Base-by-base conservation (phyloP, 2,888 invertebrate genomes). In the Nephrotoma flavescens region DNA sequence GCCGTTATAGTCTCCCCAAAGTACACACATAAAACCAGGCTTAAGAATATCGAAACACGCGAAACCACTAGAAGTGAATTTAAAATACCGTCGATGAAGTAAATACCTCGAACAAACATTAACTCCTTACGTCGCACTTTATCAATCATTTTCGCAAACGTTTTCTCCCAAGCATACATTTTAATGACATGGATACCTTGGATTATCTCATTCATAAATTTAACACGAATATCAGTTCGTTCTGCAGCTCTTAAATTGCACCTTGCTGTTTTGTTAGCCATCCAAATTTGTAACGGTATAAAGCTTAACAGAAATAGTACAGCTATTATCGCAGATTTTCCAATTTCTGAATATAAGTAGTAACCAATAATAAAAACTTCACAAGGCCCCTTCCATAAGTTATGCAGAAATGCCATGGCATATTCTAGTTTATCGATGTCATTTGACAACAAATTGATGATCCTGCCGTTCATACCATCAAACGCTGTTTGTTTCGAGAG, bases 381-480 rank as follows among this genome's bases (percentile, higher is more conserved):
- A 19, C 97, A 90, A 0, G 98, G 97, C 0, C 97, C 98, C 87
- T 98, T 95, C 97, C 98, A 97, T 42, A 97, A 92, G 90, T 96
- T 98, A 91, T 98, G 98, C 4, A 97, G 92, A 87, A 97, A 94
- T 12, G 96, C 96, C 90, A 97, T 94, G 90, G 99, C 99, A 91
- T 99, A 98, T 90, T 99, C 99, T 91, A 99, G 98, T 86, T 96
- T 94, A 89, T 96, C 96, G 88, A 99, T 97, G 91, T 99, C 99
- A 90, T 98, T 99, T 0, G 98, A 97, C 87, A 99, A 92, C n/a
- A 99, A 93, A 91, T 98, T 98, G 44, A 98, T 97, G 87, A 94
- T 94, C 88, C 94, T 93, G 0, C 92, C 98, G 89, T 94, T 96
- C 91, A 92, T 96, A 0, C 98, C 97, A 90, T 97, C 95, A 6